Percentiles rank a stretch among this genome's conserved stretches.
These are phyloP conservation scores for Parambassis ranga DNA, from an alignment of 2,797 vertebrate genomes.

Conservation along the genomic window DNA sequence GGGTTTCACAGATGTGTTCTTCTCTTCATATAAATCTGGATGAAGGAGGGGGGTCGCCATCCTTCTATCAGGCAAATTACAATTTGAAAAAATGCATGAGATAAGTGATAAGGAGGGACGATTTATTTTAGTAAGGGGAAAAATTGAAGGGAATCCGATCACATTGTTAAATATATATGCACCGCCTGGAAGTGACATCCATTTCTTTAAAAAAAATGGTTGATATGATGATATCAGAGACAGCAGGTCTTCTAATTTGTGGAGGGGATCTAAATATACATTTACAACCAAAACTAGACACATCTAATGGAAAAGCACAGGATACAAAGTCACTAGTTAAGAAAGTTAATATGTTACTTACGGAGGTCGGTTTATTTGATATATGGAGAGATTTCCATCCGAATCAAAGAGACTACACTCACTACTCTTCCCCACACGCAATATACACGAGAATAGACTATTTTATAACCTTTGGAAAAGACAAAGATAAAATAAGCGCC, in stretches of 20 bases:
- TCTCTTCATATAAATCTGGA: no score
- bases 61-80: no score
- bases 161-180: constrained; percentile 9
- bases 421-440: constrained; percentile 6
- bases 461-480: not conserved
- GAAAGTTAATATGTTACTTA: constrained; percentile 6
- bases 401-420: constrained; percentile 5
- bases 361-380: constrained; percentile 13
- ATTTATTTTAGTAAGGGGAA: not conserved
- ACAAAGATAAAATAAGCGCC: not conserved
- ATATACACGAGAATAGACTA: not conserved
- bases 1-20: no score
- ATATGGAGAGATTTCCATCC: constrained; percentile 20
- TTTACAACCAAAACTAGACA: constrained; percentile 2
- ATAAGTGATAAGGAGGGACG: no score
- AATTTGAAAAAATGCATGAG: no score
- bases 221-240: not conserved
- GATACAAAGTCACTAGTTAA: not conserved
- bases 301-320: not conserved
- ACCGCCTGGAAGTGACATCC: not conserved
- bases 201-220: not conserved
- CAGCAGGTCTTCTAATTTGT: not conserved
- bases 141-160: not conserved
- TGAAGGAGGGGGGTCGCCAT: no score
- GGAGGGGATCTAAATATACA: constrained; percentile 23